Evolutionary conservation across 2,113 vertebrate genomes (phyloP).

Genomic region (Albula goreensis): DNA sequence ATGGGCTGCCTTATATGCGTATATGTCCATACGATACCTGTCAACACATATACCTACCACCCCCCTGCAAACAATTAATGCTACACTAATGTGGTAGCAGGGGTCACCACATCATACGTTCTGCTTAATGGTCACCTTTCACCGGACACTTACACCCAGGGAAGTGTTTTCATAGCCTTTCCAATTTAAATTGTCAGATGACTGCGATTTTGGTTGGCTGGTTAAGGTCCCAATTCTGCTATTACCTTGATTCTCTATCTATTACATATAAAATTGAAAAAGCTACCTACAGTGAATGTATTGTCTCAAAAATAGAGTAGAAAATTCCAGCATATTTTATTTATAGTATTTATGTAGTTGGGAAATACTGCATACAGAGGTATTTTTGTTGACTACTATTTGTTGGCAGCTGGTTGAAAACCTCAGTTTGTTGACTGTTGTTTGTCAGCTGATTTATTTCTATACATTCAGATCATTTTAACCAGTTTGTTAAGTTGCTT

Average conservation of each 20-base stretch:
- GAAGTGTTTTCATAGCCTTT: constrained; percentile 1
- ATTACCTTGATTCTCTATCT: not conserved
- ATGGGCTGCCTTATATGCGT: not conserved
- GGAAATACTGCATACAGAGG: not conserved
- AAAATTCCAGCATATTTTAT: not conserved
- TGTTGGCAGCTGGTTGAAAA: not conserved
- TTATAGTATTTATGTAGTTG: not conserved
- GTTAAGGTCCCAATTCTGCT: not conserved
- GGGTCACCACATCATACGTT: not conserved
- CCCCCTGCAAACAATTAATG: not conserved
- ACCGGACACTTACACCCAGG: not conserved
- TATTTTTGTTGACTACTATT: not conserved
- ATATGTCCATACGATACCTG: not conserved
- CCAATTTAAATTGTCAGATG: not conserved
- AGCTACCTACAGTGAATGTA: not conserved
- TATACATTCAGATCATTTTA: not conserved
- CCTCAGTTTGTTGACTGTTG: no score
- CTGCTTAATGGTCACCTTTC: not conserved
- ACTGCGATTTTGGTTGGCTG: not conserved
- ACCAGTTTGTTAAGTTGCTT: not conserved
- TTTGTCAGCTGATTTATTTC: not conserved
- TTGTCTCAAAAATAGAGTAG: not conserved
- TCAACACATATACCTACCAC: not conserved
- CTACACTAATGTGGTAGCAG: not conserved
- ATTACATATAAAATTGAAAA: not conserved